phyloP scores from a whole-genome alignment of 2,888 invertebrate species.

The Lottia scabra region DNA sequence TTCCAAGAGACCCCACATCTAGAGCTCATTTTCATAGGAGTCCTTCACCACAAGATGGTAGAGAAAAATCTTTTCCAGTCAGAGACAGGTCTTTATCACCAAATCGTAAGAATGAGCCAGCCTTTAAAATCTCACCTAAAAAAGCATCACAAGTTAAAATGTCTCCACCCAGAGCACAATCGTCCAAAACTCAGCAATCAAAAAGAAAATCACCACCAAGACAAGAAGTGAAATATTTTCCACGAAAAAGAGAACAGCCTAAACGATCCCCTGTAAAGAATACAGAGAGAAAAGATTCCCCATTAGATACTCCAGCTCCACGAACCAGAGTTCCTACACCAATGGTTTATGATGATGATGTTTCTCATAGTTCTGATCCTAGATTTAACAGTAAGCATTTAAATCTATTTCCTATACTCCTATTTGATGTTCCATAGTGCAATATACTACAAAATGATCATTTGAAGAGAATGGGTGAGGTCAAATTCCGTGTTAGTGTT shows the following conservation, averaged over 20 bases:
- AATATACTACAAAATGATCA: no score
- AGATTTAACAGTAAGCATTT: neutral
- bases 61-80: no score
- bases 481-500: no score
- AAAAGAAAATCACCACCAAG: slow-evolving; percentile 22
- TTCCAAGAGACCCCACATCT: no score
- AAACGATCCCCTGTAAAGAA: slow-evolving; percentile 28
- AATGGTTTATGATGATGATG: slow-evolving; percentile 25
- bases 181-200: slow-evolving; percentile 15
- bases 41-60: no score
- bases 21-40: no score
- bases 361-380: neutral
- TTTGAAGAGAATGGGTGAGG: no score
- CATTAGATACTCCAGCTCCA: slow-evolving; percentile 61
- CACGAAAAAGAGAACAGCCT: slow-evolving; percentile 31
- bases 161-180: slow-evolving; percentile 10
- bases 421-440: no score
- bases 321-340: slow-evolving; percentile 56
- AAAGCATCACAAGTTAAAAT: neutral
- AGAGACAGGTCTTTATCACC: no score
- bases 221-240: slow-evolving; percentile 13
- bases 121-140: neutral
- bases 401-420: no score
- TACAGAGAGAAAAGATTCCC: slow-evolving; percentile 42
- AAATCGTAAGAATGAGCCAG: no score